Evolutionary conservation across 2,113 vertebrate species (phyloP), one percentile per base, ranked within the genome.

Genomic region (Gorsachius goisagi): DNA sequence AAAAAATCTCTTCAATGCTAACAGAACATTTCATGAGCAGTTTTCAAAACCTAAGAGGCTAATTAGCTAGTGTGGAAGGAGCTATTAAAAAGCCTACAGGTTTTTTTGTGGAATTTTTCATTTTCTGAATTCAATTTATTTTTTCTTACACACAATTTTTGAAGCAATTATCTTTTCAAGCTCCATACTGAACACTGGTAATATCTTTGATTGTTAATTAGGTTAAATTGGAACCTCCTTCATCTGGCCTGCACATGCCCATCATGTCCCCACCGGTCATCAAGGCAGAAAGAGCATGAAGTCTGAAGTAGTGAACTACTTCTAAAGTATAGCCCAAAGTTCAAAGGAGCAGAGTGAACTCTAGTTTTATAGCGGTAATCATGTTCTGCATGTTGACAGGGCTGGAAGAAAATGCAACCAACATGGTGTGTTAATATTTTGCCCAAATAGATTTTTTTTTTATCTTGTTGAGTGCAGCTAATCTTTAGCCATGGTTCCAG

Each of bases 181-280:
- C 41, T 62, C 17, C 50, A 47, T 86, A 24, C 75, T 86, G 79
- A 84, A 84, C 80, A 81, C 32, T 77, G 44, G 41, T 83, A 84
- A 66, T 71, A 80, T 37, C 73, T 72, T 73, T 93, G 73, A 88
- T 93, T 95, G 88, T 93, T 94, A 90, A 93, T 88, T 90, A 92
- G 37, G 63, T 80, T 92, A 76, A 92, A 80, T 94, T 79, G 88
- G 55, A 90, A 63, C 22, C 66, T 91, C 30, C 94, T 94, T 95
- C 82, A 80, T 79, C 67, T 90, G 75, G 30, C n/a, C 74, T 88
- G 66, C 44, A 85, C 33, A 30, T 27, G 24, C 56, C 89, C 44
- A 41, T 86, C 59, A 26, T 63, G 83, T 89, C 28, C 71, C 59
- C 47, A 50, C 35, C 72, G 60, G 80, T 62, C 80, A 84, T 92